Evolutionary conservation across 2,888 invertebrate genomes (phyloP).

Genomic region (Anthophora plumipes): DNA sequence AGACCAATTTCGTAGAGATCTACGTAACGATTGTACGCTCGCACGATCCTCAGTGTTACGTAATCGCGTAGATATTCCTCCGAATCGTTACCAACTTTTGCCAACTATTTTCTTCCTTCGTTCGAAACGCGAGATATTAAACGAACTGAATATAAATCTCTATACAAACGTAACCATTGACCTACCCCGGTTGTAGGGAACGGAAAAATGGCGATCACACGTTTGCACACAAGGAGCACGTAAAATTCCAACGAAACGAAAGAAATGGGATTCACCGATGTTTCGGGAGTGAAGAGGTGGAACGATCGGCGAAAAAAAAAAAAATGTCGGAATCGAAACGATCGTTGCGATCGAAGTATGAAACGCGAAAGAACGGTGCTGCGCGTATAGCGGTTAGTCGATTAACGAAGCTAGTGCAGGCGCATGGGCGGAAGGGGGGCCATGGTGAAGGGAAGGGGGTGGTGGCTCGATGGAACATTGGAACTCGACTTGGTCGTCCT

Average conservation of each 20-base stretch:
- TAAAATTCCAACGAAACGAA: neutral
- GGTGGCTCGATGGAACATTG: slow-evolving; percentile 53
- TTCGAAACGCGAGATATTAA: neutral
- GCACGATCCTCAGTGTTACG: slow-evolving; percentile 49
- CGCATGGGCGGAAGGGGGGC: slow-evolving; percentile 7
- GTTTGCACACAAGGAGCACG: neutral
- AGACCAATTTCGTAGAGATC: neutral
- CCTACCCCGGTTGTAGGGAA: neutral
- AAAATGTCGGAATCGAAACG: slow-evolving; percentile 5
- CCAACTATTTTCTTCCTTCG: neutral
- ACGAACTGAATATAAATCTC: neutral
- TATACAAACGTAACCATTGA: neutral
- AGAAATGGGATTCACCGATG: neutral
- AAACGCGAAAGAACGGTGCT: slow-evolving; percentile 53
- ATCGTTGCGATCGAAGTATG: slow-evolving; percentile 22
- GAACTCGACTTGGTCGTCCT: slow-evolving; percentile 73
- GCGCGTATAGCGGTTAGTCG: slow-evolving; percentile 56
- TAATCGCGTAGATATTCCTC: slow-evolving; percentile 37
- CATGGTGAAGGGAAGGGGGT: slow-evolving; percentile 36
- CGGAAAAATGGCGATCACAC: neutral
- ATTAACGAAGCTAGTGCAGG: slow-evolving; percentile 49
- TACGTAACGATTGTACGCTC: neutral
- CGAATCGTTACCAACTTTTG: neutral
- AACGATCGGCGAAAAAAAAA: neutral
- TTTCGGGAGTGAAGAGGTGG: neutral